Evolutionary conservation across 1,140 invertebrate genomes (phyloP), one percentile per base, ranked within the genome.

Genomic region (Trichonephila inaurata): DNA sequence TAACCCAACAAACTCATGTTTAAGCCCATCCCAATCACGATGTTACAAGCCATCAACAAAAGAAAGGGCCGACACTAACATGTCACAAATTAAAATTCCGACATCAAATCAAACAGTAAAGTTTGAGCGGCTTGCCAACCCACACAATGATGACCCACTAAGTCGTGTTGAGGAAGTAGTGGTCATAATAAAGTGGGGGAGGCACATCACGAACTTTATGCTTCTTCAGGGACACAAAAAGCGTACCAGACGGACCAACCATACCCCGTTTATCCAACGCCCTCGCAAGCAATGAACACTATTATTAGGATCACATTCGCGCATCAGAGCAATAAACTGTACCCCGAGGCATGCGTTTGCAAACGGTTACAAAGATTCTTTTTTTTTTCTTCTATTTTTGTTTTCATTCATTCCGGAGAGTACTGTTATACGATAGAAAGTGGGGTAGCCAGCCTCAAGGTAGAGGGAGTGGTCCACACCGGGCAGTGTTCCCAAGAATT

Each of bases 291-390:
- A 19, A 21, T 51, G 28, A 85, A 91, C 61, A 91, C 90, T 91
- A 91, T 91, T 91, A 91, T 91, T 91, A 91, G 60, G 88, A 69
- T 51, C 61, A 60, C 21, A 83, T 91, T 69, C 51, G 62, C 33
- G 28, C 7, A 69, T n/a, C 33, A 33, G 19, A 12, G 18, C 24
- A n/a, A 62, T 51, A 60, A 58, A 51, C 44, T 85, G 12, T 7
- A 60, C 24, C 83, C 44, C 12, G 44, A 12, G 44, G 51, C 58
- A 58, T 60, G 14, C 16, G 83, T 85, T 24, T 58, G 21, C 83
- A 85, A 85, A 85, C 24, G 83, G 58, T 44, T n/a, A 85, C 44
- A 85, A 85, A 85, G 83, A 28, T 60, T 77, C 44, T 60, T 85
- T 60, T 85, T n/a, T 58, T 85, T 85, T 85, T 14, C 58, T 51